Conservation (phyloP, 1,140 invertebrate species). For the Zophobas morio region DNA sequence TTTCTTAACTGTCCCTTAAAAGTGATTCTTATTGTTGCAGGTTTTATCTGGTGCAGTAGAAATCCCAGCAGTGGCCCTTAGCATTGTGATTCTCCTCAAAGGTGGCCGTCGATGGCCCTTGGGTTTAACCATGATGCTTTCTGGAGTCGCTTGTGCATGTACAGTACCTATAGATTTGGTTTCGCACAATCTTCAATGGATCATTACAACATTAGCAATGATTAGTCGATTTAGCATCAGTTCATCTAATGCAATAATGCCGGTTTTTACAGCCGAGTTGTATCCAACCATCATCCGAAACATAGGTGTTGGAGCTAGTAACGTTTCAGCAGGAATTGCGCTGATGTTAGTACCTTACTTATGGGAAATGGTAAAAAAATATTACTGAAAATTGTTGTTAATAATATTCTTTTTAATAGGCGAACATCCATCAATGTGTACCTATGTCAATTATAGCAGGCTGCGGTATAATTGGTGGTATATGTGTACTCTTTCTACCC, state of each 20-base stretch:
- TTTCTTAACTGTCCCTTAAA: neutral
- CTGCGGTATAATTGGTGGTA: constrained; percentile 74
- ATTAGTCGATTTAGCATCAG: constrained; percentile 78
- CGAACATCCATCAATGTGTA: constrained; percentile 69
- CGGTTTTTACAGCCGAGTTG: constrained; percentile 81
- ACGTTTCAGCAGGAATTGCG: constrained; percentile 78
- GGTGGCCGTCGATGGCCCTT: constrained; percentile 79
- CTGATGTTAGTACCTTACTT: constrained; percentile 81
- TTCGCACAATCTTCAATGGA: constrained; percentile 63
- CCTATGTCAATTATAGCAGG: constrained; percentile 76
- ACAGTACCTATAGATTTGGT: constrained; percentile 66
- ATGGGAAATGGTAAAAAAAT: constrained; percentile 76
- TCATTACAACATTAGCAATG: constrained; percentile 69
- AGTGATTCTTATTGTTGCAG: constrained; percentile 57
- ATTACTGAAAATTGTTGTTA: constrained; percentile 31
- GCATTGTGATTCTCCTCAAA: constrained; percentile 79
- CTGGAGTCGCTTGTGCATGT: constrained; percentile 76
- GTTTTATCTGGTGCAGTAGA: constrained; percentile 78
- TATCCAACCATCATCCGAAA: constrained; percentile 83
- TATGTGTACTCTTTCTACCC: constrained; percentile 73
- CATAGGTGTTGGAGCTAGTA: constrained; percentile 80
- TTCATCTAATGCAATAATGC: constrained; percentile 80
- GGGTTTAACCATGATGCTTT: constrained; percentile 75
- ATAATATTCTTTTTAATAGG: constrained; percentile 52
- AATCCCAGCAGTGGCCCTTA: constrained; percentile 80